A percentile compares a stretch with the other conserved stretches of the same genome.
These are phyloP conservation scores for Philotrypesis tridentata DNA, from an alignment of 1,140 invertebrate species.

Conservation along the genomic window DNA sequence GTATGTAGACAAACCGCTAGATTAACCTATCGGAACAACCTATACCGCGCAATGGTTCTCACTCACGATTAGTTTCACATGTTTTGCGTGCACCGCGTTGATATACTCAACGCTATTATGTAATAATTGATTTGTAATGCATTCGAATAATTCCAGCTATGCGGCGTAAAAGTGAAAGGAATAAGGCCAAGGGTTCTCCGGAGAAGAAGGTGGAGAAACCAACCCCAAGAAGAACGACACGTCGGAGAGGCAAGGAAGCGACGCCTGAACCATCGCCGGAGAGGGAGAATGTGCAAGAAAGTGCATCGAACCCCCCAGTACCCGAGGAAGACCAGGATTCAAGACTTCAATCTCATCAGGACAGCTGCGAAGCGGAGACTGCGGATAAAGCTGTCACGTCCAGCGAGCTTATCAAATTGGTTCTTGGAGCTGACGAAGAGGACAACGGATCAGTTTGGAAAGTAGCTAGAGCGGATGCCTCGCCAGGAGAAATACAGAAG, in stretches of 20 bases:
- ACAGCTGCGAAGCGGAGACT: conserved; percentile 37
- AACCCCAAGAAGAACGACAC: conserved; percentile 65
- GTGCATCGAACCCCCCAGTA: conserved; percentile 49
- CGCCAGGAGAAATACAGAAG: conserved; percentile 74
- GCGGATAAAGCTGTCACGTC: conserved; percentile 51
- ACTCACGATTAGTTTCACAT: not conserved
- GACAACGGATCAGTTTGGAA: conserved; percentile 72
- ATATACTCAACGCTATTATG: not conserved
- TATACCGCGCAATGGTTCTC: not conserved
- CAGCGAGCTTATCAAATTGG: conserved; percentile 55
- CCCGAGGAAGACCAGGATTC: conserved; percentile 51
- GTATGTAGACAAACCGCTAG: not conserved
- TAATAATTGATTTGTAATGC: not conserved
- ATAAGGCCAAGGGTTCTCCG: conserved; percentile 70
- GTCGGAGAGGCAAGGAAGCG: conserved; percentile 61
- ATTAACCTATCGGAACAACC: conserved; percentile 38
- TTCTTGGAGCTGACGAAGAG: conserved; percentile 55
- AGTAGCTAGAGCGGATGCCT: conserved; percentile 74
- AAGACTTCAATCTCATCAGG: conserved; percentile 46
- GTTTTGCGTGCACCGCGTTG: no score
- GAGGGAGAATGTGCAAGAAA: conserved; percentile 55
- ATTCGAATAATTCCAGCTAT: conserved; percentile 58
- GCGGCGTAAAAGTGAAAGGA: conserved; percentile 72
- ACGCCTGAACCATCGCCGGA: conserved; percentile 68
- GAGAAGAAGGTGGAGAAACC: conserved; percentile 70